Evolutionary conservation across 2,797 vertebrate species (phyloP).

Genomic region (Acridotheres tristis): DNA sequence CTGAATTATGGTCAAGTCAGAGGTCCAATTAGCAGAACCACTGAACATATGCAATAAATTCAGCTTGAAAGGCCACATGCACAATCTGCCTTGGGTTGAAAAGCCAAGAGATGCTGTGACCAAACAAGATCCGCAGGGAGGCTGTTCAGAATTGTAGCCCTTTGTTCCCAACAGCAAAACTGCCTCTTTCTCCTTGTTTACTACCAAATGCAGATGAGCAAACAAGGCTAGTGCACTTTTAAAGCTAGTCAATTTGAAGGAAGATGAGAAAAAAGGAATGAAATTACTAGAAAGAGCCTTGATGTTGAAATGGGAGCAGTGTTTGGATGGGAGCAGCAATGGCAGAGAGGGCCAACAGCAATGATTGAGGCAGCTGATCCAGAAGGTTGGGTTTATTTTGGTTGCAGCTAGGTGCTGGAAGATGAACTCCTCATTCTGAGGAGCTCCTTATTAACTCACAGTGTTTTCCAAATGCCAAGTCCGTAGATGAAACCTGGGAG

Average conservation of each 20-base stretch:
- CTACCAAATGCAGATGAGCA: slow-evolving; percentile 1
- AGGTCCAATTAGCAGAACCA: slow-evolving; percentile 67
- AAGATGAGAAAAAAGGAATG: background rate
- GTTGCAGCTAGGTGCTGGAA: background rate
- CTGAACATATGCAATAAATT: slow-evolving; percentile 69
- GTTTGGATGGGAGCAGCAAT: background rate
- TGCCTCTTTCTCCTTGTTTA: slow-evolving; percentile 21
- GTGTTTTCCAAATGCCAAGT: background rate
- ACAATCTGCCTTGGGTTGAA: slow-evolving; percentile 67
- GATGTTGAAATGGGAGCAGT: background rate
- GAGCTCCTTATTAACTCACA: background rate
- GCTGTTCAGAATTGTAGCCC: slow-evolving; percentile 25
- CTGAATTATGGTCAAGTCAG: slow-evolving; percentile 48
- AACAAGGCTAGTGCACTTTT: background rate
- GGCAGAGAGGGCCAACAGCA: background rate
- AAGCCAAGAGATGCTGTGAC: slow-evolving; percentile 59
- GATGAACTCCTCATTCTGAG: background rate
- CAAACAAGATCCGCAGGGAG: slow-evolving; percentile 38
- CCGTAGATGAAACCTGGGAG: background rate
- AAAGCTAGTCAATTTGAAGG: background rate
- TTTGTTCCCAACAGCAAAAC: slow-evolving; percentile 49
- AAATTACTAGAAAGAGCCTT: background rate
- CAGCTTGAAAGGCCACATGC: slow-evolving; percentile 69
- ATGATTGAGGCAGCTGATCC: background rate
- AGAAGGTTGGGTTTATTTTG: background rate